Evolutionary conservation across 2,888 invertebrate species (phyloP).

Genomic region (Synergus laeviventris): DNA sequence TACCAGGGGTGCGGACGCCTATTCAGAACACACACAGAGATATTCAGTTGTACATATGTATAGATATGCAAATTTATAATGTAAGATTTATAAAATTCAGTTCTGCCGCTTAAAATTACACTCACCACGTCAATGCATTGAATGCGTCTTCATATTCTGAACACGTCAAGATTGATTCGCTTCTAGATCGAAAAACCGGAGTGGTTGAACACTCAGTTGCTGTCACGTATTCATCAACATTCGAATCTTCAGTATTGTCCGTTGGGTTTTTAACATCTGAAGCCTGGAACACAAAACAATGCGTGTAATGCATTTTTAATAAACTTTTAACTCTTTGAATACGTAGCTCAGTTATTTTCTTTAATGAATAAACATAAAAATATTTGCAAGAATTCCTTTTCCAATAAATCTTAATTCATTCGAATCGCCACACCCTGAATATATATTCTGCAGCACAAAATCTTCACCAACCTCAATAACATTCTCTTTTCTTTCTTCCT

Average conservation of each 20-base stretch:
- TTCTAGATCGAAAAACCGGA: constrained; percentile 78
- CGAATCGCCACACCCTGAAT: background rate
- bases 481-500: constrained; percentile 39
- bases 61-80: background rate
- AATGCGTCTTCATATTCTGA: constrained; percentile 80
- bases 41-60: too few relatives aligned
- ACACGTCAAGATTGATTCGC: constrained; percentile 83
- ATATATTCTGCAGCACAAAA: background rate
- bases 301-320: too few relatives aligned
- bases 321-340: too few relatives aligned
- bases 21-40: background rate
- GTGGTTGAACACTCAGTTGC: constrained; percentile 84
- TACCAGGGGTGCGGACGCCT: too few relatives aligned
- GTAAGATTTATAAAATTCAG: background rate
- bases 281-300: background rate
- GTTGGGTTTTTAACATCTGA: background rate
- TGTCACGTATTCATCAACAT: constrained; percentile 81
- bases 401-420: background rate
- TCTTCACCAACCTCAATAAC: constrained; percentile 24
- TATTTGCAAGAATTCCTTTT: background rate
- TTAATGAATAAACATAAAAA: background rate
- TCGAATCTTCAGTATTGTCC: constrained; percentile 76
- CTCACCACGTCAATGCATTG: constrained; percentile 52
- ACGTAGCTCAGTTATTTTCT: too few relatives aligned
- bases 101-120: background rate